A percentile compares a stretch with the other conserved stretches of the same genome.
These are phyloP conservation scores for Formica aserva DNA, from an alignment of 2,888 invertebrate species.

Conservation along the genomic window DNA sequence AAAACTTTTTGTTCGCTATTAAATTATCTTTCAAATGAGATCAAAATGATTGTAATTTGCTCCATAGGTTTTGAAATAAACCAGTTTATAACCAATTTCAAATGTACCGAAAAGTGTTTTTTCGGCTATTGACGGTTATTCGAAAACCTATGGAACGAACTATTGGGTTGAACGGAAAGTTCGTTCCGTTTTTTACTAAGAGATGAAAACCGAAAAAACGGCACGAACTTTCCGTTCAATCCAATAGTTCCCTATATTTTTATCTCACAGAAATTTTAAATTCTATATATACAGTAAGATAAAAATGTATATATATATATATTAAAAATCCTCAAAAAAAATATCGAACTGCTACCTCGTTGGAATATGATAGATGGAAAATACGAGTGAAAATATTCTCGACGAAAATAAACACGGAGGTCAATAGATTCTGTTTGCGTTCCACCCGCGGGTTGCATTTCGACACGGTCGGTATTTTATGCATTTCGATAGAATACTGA, in stretches of 20 bases:
- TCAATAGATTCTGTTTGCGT: slow-evolving; percentile 44
- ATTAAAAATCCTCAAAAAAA: slow-evolving; percentile 23
- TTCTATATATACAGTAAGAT: not conserved
- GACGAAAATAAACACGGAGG: slow-evolving; percentile 34
- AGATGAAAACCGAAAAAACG: no score
- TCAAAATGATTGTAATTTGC: no score
- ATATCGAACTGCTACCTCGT: not conserved
- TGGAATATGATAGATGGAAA: slow-evolving; percentile 20
- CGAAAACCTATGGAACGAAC: no score
- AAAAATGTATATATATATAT: slow-evolving; percentile 12
- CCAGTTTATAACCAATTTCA: no score
- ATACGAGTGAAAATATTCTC: slow-evolving; percentile 34
- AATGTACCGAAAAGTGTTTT: no score
- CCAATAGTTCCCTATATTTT: not conserved
- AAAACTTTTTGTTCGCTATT: no score
- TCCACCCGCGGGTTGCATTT: slow-evolving; percentile 37
- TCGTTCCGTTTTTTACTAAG: no score
- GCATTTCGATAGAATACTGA: slow-evolving; percentile 46
- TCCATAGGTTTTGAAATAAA: no score
- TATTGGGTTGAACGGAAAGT: no score
- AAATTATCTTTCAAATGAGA: no score
- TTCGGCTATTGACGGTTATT: no score
- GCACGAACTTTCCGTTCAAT: no score
- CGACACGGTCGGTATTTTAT: slow-evolving; percentile 45
- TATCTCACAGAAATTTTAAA: not conserved